Conservation (phyloP, 2,113 vertebrate genomes). For the Panthera leo region DNA sequence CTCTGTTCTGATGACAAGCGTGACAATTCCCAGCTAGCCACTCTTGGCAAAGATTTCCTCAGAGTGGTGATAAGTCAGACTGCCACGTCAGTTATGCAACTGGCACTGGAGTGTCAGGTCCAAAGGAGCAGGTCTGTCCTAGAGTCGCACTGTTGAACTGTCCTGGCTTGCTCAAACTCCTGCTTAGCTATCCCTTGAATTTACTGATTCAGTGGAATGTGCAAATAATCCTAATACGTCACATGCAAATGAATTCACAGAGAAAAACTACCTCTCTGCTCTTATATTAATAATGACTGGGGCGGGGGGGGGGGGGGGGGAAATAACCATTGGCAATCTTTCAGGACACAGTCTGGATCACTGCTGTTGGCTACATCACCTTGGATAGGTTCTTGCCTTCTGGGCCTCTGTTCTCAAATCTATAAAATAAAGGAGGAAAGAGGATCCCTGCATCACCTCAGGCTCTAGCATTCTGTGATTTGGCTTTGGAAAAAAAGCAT, state of each 20-base stretch:
- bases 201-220: not conserved
- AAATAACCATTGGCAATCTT: not conserved
- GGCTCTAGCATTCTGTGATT: not conserved
- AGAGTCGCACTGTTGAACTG: not conserved
- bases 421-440: not conserved
- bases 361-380: not conserved
- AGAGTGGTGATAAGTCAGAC: not conserved
- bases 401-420: not conserved
- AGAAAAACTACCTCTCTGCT: not conserved
- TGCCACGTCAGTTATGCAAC: fast-evolving
- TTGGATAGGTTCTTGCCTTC: not conserved
- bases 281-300: not conserved
- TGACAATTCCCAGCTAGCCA: not conserved
- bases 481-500: not conserved
- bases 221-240: not conserved
- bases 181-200: not conserved
- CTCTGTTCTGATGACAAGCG: not conserved
- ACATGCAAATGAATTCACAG: not conserved
- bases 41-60: not conserved
- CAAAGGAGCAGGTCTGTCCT: not conserved
- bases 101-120: not conserved
- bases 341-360: not conserved
- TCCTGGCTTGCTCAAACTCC: not conserved
- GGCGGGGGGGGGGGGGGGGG: not conserved
- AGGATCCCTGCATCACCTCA: not conserved